phyloP scores from a whole-genome alignment of 2,797 vertebrate species.

The Pipistrellus pygmaeus region DNA sequence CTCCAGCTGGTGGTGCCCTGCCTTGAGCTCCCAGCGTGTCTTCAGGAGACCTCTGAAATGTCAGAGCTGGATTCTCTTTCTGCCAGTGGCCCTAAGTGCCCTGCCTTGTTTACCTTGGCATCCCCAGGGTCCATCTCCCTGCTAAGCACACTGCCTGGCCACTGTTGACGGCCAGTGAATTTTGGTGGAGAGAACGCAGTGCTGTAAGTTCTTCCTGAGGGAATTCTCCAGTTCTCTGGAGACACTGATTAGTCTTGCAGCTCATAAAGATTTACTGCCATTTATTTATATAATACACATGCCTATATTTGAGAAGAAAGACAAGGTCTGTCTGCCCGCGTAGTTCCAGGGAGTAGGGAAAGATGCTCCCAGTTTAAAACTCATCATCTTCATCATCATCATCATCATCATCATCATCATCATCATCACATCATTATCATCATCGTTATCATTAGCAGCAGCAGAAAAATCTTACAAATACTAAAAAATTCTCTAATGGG shows the following conservation, averaged over 20 bases:
- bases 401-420: neutral
- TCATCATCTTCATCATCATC: neutral
- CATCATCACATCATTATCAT: neutral
- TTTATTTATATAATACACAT: neutral
- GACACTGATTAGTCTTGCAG: neutral
- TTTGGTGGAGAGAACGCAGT: conserved; percentile 18
- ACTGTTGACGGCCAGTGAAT: neutral
- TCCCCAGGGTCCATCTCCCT: too few relatives aligned
- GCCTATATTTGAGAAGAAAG: conserved; percentile 20
- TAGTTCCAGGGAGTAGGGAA: neutral
- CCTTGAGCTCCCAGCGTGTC: neutral
- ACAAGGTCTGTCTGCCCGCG: neutral
- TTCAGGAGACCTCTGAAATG: neutral
- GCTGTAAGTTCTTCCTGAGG: neutral
- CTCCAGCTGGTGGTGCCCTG: neutral
- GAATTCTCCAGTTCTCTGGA: neutral
- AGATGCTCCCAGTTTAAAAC: neutral
- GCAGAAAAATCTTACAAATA: neutral
- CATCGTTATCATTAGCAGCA: neutral
- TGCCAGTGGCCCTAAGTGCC: neutral
- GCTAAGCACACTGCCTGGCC: neutral
- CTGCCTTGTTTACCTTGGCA: neutral
- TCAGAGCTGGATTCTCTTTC: neutral
- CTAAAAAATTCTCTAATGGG: neutral
- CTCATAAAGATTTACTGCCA: neutral